Base-by-base conservation (phyloP, 2,113 vertebrate species). In the Petaurus breviceps region DNA sequence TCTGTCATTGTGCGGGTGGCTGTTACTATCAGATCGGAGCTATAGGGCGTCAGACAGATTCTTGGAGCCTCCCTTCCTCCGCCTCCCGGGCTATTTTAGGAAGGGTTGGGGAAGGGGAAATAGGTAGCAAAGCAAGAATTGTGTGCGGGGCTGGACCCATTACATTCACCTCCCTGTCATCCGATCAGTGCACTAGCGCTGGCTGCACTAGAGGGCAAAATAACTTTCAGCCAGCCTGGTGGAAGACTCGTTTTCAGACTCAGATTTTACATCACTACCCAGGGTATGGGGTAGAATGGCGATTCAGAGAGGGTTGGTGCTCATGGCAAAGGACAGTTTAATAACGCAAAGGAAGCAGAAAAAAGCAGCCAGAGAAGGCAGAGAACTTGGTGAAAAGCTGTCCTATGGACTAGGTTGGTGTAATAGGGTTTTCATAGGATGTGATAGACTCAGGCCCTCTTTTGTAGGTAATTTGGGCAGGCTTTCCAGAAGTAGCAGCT, bases 1-100 rank as follows among this genome's bases (percentile, higher is more conserved):
- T n/a, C 68, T 84, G 68, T 51, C 3, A 10, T n/a, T 43, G 90
- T 51, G 92, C 94, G 25, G 97, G 95, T 94, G 90, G 68, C 89
- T 16, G 95, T 94, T 95, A 52, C 97, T 96, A 94, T 95, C 93
- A 23, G 95, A 89, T 51, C 94, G 46, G 93, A 92, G 94, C 55
- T 68, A 77, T 0, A 16, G 93, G 94, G 94, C 94, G 91, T 16
- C 68, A 95, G 92, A 16, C 84, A 22, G 8, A 61, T 68, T 94
- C 90, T 51, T 10, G 96, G 96, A 95, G 94, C 96, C 96, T 96
- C 96, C 92, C 91, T 97, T 93, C 97, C 98, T 96, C 96, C 98
- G 77, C 92, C 91, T 77, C 47, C 47, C 0, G 94, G 12, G 84
- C 94, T 98, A 98, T 97, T 98, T 98, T 94, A 51, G 96, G 96